A percentile compares a stretch with the other conserved stretches of the same genome.
These are phyloP conservation scores for Atrichornis clamosus DNA, from an alignment of 2,113 vertebrate genomes.

Conservation along the genomic window DNA sequence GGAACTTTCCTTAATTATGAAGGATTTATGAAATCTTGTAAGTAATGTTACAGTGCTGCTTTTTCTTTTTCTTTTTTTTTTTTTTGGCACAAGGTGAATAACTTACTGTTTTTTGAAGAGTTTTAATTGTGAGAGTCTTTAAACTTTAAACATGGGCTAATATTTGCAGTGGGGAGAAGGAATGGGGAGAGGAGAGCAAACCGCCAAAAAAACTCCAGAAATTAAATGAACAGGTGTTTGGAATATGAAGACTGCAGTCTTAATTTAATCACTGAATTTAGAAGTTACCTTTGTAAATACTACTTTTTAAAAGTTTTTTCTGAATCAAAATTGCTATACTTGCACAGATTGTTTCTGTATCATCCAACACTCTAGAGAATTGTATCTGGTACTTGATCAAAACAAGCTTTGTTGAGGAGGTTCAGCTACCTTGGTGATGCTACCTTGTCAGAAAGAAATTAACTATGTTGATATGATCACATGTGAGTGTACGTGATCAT, in stretches of 20 bases:
- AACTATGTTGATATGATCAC: slow-evolving; percentile 45
- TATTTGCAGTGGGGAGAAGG: not conserved
- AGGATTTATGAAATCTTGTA: slow-evolving; percentile 43
- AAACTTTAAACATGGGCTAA: slow-evolving; percentile 20
- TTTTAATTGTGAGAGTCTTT: slow-evolving; percentile 40
- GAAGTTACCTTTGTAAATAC: slow-evolving; percentile 72
- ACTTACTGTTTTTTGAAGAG: not conserved
- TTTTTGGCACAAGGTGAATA: slow-evolving; percentile 33
- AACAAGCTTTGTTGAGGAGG: slow-evolving; percentile 45
- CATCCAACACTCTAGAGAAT: slow-evolving; percentile 58
- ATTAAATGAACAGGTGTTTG: slow-evolving; percentile 41
- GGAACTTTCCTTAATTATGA: slow-evolving; percentile 39
- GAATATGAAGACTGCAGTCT: slow-evolving; percentile 45
- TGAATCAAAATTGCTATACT: slow-evolving; percentile 62
- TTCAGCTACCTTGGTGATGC: slow-evolving; percentile 36
- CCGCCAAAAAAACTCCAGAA: slow-evolving; percentile 15
- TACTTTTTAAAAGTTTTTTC: not conserved
- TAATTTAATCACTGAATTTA: slow-evolving; percentile 48
- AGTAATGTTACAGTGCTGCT: slow-evolving; percentile 34
- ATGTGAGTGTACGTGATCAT: slow-evolving; percentile 44
- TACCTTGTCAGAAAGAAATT: slow-evolving; percentile 34
- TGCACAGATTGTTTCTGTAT: slow-evolving; percentile 61
- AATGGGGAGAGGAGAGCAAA: slow-evolving; percentile 32
- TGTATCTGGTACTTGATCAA: slow-evolving; percentile 58
- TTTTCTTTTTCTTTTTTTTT: not conserved